Evolutionary conservation across 2,113 vertebrate species (phyloP), one percentile per base, ranked within the genome.

Genomic region (Periophthalmus modestus): DNA sequence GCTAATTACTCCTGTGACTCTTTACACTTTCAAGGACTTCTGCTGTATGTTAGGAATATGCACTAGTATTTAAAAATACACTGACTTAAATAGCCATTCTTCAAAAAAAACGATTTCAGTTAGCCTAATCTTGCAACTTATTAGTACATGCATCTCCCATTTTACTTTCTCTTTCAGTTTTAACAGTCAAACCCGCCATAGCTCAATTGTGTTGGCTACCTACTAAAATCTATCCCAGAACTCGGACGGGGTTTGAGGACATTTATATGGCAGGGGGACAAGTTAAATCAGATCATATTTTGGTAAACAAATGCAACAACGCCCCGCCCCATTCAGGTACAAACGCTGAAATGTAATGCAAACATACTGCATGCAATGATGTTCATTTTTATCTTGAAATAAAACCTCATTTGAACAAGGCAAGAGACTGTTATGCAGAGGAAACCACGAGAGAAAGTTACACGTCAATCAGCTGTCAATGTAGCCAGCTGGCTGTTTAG

Each of bases 1-100:
- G 58, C 84, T 88, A 87, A 89, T 90, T 86, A 85, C 78, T 73
- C 58, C 61, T 52, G 34, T 23, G 54, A 33, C 58, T 80, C 69
- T 87, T 89, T 74, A 75, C 54, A 85, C 6, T 71, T 65, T 63
- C 28, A 77, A 71, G 16, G 47, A 46, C 52, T 55, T n/a, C 2
- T 4, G n/a, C 19, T 21, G 52, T 6, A 55, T 55, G 52, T 5
- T n/a, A 16, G 7, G 7, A 54, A 43, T 10, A 43, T 43, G 39
- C 39, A 43, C 5, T 10, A 10, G 11, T 43, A 43, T 10, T 10
- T 43, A 28, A 28, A 28, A 28, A 28, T 28, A 28, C 1, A 28
- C 28, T 28, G 28, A 28, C 28, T 28, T 28, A 28, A 1, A 28
- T 28, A 28, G 39, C 1, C 7, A 39, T 39, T 7, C 7, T 9